Conservation (phyloP, 2,113 vertebrate genomes). For the Numida meleagris region DNA sequence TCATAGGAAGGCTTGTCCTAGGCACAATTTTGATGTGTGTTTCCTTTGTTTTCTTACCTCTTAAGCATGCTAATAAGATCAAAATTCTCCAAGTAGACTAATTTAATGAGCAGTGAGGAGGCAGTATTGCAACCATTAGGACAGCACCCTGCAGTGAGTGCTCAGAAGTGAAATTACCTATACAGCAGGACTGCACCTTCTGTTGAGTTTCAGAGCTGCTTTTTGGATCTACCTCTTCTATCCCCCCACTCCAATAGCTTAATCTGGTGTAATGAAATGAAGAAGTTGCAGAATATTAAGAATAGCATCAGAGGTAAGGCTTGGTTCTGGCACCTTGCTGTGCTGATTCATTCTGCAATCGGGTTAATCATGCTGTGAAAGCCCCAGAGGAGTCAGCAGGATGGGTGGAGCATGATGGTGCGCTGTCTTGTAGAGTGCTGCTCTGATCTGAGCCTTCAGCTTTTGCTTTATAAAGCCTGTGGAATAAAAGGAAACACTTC, state of each 20-base stretch:
- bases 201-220: background rate
- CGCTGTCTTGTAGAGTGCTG: background rate
- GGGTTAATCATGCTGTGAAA: background rate
- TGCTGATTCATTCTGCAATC: background rate
- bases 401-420: background rate
- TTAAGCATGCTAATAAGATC: background rate
- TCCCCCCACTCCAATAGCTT: background rate
- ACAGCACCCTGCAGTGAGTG: background rate
- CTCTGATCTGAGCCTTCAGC: background rate
- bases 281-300: background rate
- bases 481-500: background rate
- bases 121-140: background rate
- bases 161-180: background rate
- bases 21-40: background rate
- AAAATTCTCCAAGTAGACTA: background rate
- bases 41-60: background rate
- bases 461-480: background rate
- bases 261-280: background rate
- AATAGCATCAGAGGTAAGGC: background rate
- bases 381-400: background rate
- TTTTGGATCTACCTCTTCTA: background rate
- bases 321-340: background rate
- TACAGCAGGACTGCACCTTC: background rate
- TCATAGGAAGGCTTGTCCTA: background rate
- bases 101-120: background rate